phyloP scores from a whole-genome alignment of 2,113 vertebrate genomes.

The Zapus hudsonius region DNA sequence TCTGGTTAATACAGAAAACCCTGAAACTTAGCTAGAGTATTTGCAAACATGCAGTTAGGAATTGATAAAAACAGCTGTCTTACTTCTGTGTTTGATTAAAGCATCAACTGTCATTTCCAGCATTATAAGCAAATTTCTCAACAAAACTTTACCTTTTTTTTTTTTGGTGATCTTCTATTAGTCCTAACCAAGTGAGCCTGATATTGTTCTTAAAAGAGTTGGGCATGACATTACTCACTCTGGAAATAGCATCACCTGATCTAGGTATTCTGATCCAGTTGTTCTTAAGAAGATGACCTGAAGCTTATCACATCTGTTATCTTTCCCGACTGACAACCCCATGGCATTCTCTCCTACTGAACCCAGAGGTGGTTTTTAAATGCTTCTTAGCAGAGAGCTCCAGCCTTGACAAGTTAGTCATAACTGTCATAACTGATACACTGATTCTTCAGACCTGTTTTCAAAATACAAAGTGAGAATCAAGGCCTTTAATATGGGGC shows the following conservation, averaged over 20 bases:
- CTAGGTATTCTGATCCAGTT: background rate
- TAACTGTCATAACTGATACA: background rate
- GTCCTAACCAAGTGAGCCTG: background rate
- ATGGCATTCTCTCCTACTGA: background rate
- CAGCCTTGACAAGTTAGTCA: background rate
- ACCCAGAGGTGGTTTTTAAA: background rate
- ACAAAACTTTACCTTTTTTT: background rate
- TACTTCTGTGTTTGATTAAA: background rate
- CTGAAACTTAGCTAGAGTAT: constrained; percentile 55
- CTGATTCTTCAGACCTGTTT: constrained; percentile 15
- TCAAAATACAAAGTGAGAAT: background rate
- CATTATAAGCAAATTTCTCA: background rate
- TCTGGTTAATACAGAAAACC: constrained; percentile 41
- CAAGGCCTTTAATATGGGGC: background rate
- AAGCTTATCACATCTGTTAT: background rate
- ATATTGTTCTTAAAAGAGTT: constrained; percentile 12
- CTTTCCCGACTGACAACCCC: background rate
- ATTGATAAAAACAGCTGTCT: background rate
- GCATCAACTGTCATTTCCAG: background rate
- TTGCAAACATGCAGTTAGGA: constrained; percentile 37
- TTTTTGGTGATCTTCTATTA: too few relatives aligned
- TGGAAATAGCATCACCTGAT: background rate
- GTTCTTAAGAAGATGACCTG: background rate
- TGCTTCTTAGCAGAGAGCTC: background rate
- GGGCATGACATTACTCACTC: background rate